A percentile compares a stretch with the other conserved stretches of the same genome.
These are phyloP conservation scores for Peromyscus polionotus DNA, from an alignment of 2,113 vertebrate genomes.

Conservation along the genomic window DNA sequence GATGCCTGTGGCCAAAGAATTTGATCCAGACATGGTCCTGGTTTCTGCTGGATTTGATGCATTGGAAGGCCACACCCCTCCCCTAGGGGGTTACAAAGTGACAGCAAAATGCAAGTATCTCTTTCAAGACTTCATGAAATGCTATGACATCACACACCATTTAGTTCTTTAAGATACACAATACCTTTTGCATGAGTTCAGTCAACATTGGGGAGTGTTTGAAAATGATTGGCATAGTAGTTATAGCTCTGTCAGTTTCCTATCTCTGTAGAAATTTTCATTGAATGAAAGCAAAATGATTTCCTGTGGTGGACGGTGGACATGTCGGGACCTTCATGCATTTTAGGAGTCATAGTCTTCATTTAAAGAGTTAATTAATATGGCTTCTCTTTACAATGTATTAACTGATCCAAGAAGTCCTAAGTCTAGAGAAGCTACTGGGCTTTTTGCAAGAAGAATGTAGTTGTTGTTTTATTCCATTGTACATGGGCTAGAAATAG, in stretches of 20 bases:
- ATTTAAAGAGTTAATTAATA: constrained; percentile 32
- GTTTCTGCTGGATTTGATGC: constrained; percentile 93
- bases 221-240: not conserved
- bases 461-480: not conserved
- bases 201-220: not conserved
- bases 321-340: not conserved
- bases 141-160: not conserved
- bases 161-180: not conserved
- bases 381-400: not conserved
- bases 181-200: not conserved
- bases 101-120: constrained; percentile 91
- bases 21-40: constrained; percentile 91
- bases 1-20: constrained; percentile 90
- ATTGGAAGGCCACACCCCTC: constrained; percentile 91
- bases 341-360: not conserved
- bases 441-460: not conserved
- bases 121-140: not conserved
- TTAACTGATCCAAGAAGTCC: constrained; percentile 13
- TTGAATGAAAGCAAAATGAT: constrained; percentile 50
- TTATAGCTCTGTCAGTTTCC: constrained; percentile 16
- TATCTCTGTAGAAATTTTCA: not conserved
- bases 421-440: constrained; percentile 17
- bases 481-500: not conserved
- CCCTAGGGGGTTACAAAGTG: constrained; percentile 91
- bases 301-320: not conserved